Conservation (phyloP, 2,888 invertebrate genomes). For the Catocala nupta region DNA sequence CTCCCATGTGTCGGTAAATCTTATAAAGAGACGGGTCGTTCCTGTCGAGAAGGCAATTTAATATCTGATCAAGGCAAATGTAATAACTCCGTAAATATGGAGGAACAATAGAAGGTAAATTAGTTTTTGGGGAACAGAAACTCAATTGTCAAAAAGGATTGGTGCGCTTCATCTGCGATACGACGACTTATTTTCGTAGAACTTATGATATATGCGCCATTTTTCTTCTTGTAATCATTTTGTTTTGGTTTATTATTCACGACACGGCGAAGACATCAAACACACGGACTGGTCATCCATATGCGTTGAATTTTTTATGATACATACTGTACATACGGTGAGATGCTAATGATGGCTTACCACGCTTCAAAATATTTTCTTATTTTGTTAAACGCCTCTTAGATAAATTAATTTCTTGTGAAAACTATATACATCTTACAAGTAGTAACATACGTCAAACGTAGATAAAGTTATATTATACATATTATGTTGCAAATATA, state of each 20-base stretch:
- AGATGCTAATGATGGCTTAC: conserved; percentile 16
- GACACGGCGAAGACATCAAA: conserved; percentile 45
- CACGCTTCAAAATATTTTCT: conserved; percentile 10
- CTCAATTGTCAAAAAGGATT: conserved; percentile 77
- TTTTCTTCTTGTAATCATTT: conserved; percentile 50
- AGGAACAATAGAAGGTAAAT: conserved; percentile 82
- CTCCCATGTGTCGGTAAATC: conserved; percentile 58
- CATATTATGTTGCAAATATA: not conserved
- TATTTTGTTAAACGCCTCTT: not conserved
- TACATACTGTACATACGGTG: conserved; percentile 16
- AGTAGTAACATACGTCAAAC: not conserved
- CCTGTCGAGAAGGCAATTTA: conserved; percentile 72
- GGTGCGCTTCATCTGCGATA: conserved; percentile 61
- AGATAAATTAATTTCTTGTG: not conserved
- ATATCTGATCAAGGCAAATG: conserved; percentile 82
- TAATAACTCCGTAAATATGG: conserved; percentile 81
- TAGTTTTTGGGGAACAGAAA: conserved; percentile 78
- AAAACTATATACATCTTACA: not conserved
- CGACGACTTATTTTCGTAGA: conserved; percentile 53
- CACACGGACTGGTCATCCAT: conserved; percentile 49
- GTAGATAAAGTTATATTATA: not conserved
- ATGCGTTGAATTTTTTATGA: conserved; percentile 54
- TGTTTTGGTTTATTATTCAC: conserved; percentile 56
- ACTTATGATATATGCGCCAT: conserved; percentile 34
- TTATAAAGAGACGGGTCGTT: conserved; percentile 69